Evolutionary conservation across 2,113 vertebrate species (phyloP).

Genomic region (Cheirogaleus medius): DNA sequence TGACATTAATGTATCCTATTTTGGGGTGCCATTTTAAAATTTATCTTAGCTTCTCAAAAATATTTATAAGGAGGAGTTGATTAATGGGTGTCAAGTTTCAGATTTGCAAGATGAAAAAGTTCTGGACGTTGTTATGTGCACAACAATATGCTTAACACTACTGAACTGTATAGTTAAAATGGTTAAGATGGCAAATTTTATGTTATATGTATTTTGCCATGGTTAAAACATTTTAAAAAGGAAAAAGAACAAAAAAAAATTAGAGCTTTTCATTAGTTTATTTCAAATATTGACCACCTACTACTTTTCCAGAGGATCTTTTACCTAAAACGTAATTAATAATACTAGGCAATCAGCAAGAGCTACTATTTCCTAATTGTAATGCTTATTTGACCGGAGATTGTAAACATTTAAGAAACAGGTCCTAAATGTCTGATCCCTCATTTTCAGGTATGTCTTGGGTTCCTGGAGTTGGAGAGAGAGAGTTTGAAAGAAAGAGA

Average conservation of each 20-base stretch:
- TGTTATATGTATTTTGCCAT: neutral
- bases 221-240: neutral
- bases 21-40: neutral
- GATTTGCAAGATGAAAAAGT: neutral
- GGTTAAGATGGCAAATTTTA: neutral
- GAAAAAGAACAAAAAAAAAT: neutral
- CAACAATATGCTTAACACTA: neutral
- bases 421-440: neutral
- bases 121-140: neutral
- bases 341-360: neutral
- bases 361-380: neutral
- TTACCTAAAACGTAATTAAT: neutral
- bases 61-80: neutral
- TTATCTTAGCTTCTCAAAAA: slow-evolving; percentile 1
- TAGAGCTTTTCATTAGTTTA: neutral
- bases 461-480: neutral
- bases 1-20: neutral
- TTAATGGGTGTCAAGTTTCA: neutral
- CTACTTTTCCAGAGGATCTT: neutral
- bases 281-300: neutral
- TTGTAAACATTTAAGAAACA: neutral
- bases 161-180: neutral
- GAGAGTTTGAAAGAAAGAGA: neutral
- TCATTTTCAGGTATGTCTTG: neutral
- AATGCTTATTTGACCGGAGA: neutral